These are phyloP conservation scores for Hormaphis cornu DNA, from an alignment of 1,140 invertebrate species.

Conservation along the genomic window DNA sequence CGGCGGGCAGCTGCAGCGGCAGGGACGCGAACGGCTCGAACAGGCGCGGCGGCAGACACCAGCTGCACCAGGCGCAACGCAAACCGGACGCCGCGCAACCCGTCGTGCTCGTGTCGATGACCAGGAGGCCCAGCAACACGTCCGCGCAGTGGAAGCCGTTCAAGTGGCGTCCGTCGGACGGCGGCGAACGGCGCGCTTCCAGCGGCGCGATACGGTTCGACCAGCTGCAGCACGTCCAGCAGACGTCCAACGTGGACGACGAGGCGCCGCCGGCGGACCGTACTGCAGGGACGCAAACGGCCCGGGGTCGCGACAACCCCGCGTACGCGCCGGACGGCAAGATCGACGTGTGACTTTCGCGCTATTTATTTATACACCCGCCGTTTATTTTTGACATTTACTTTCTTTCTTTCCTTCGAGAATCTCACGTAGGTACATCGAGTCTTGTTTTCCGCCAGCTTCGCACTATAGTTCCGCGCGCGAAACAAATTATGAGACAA, in stretches of 20 bases:
- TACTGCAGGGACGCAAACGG: background rate
- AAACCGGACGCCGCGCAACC: constrained; percentile 1
- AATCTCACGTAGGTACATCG: too few species aligned
- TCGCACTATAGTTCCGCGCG: too few species aligned
- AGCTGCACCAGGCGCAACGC: constrained; percentile 31
- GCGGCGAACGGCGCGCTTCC: too few species aligned
- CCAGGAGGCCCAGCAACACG: constrained; percentile 30
- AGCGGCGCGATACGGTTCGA: background rate
- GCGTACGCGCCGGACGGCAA: background rate
- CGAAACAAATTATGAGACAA: too few species aligned
- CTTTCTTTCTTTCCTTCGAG: too few species aligned
- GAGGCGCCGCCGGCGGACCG: background rate
- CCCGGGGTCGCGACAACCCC: background rate
- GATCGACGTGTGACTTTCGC: background rate
- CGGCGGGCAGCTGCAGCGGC: background rate
- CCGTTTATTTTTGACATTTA: too few species aligned
- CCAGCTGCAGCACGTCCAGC: background rate
- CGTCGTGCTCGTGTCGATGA: constrained; percentile 1
- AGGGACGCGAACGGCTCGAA: background rate
- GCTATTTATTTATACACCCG: too few species aligned
- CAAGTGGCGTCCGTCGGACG: constrained; percentile 35
- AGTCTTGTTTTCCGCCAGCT: too few species aligned
- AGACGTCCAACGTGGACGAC: background rate
- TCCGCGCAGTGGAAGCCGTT: constrained; percentile 36
- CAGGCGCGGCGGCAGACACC: background rate